Evolutionary conservation across 2,888 invertebrate species (phyloP), one percentile per base, ranked within the genome.

Genomic region (Hipparchia semele): DNA sequence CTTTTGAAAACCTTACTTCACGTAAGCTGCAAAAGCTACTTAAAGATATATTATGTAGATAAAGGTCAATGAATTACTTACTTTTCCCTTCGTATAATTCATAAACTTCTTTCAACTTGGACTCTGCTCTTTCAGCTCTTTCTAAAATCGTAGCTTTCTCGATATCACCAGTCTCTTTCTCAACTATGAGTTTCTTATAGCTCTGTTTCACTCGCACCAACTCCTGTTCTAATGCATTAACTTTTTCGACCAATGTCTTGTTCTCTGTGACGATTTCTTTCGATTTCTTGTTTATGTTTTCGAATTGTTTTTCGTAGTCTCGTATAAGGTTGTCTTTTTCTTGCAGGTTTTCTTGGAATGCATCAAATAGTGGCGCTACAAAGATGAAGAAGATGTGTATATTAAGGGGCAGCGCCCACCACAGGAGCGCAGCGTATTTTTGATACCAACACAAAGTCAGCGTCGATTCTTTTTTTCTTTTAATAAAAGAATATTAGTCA

Each of bases 271-370:
- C 88, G 0, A 97, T 94, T 78, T 95, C 95, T 85, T 96, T 97
- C 1, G 96, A 93, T 82, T 96, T 96, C n/a, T 95, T 95, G 54
- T 96, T 96, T 70, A 97, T 96, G 23, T 92, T 91, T 76, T 96
- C 96, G 75, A 97, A 95, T 83, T 97, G 96, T 58, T 94, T 94
- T 79, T 96, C 96, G 77, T 97, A 97, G 78, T 96, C 95, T 23
- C 92, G 83, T 66, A 98, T 95, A 0, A 97, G 94, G 59, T 95
- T 95, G 73, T 96, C 96, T 83, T 97, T 97, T 80, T 98, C 97
- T 79, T 94, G 94, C 0, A 97, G 86, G 76, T 96, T 96, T 82
- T 97, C 97, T 86, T 97, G 96, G 81, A 97, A 98, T 0, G 97
- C 96, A 82, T 96, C 96, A 76, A 97, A 92, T 5, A 98, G 90